Evolutionary conservation across 2,797 vertebrate species (phyloP), one percentile per base, ranked within the genome.

Genomic region (Dermochelys coriacea): DNA sequence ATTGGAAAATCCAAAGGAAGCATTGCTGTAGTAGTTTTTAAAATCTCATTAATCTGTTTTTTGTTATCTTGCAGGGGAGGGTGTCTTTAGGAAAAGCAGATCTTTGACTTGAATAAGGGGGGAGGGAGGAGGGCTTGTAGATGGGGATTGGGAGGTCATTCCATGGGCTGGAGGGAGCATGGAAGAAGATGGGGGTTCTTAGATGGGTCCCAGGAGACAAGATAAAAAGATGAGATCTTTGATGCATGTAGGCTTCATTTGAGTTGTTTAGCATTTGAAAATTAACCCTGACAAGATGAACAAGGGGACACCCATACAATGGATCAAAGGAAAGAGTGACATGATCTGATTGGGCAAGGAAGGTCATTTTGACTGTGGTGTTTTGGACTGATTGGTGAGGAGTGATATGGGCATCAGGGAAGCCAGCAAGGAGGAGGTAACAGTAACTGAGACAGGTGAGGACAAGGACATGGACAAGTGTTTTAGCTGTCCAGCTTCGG

Each of bases 31-130:
- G 27, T 59, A 34, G 52, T 54, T 54, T 93, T 90, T 1, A 95
- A 51, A 96, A 97, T 97, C 97, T 97, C 96, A 52, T 96, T 97
- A 96, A 96, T 97, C 96, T 97, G 96, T 95, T 97, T 97, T 97
- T 96, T 96, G 97, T 97, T 97, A 96, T 97, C 96, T 97, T 96
- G 86, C 88, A 95, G 96, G 96, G 97, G 96, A 96, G 97, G 96
- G 59, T 21, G 18, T 54, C 19, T 54, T 52, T 54, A 95, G 96
- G 95, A 96, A 97, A 96, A 97, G 96, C 94, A 94, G 93, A 90
- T 96, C 96, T 96, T 96, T 97, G 96, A 95, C 96, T 97, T 52
- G 94, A 97, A 96, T 97, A 95, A 97, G 95, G 94, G 95, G 93
- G 95, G 96, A 95, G 94, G 93, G 95, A 93, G 95, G 96, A 95